Evolutionary conservation across 1,140 invertebrate species (phyloP).

Genomic region (Forficula auricularia): DNA sequence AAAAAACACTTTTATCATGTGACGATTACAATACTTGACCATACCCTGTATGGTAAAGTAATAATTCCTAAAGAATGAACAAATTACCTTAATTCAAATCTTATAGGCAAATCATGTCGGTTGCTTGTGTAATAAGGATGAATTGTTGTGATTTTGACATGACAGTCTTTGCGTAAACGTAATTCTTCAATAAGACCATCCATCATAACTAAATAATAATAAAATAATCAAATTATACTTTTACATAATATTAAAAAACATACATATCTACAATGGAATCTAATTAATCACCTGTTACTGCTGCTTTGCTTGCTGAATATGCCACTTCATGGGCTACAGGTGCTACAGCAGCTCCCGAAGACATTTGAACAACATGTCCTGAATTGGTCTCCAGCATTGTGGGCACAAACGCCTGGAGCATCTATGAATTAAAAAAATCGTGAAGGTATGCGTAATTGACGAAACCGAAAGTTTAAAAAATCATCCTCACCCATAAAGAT

Average conservation of each 20-base stretch:
- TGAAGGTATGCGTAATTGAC: too few species aligned
- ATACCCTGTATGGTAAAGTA: too few species aligned
- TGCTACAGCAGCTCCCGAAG: neutral
- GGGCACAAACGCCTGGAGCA: slow-evolving; percentile 7
- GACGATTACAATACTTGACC: too few species aligned
- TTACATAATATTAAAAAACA: neutral
- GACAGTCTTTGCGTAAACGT: neutral
- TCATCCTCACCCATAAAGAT: slow-evolving; percentile 5
- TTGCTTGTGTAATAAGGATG: neutral
- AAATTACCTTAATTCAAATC: neutral
- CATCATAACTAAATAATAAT: neutral
- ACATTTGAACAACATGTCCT: slow-evolving; percentile 8
- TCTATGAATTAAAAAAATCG: too few species aligned
- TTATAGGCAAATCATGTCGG: neutral
- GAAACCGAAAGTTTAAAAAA: neutral
- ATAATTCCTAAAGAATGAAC: too few species aligned
- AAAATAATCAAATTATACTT: neutral
- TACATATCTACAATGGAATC: neutral
- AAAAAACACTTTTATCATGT: too few species aligned
- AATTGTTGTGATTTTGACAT: slow-evolving; percentile 3
- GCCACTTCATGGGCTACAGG: slow-evolving; percentile 4
- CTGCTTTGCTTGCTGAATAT: slow-evolving; percentile 4
- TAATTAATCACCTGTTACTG: slow-evolving; percentile 4
- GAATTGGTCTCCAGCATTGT: slow-evolving; percentile 3
- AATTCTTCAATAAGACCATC: neutral